Percentiles rank a stretch among this genome's conserved stretches.
Conservation (phyloP, 64 coral and sea anemone genomes). For the Stylophora pistillata region DNA sequence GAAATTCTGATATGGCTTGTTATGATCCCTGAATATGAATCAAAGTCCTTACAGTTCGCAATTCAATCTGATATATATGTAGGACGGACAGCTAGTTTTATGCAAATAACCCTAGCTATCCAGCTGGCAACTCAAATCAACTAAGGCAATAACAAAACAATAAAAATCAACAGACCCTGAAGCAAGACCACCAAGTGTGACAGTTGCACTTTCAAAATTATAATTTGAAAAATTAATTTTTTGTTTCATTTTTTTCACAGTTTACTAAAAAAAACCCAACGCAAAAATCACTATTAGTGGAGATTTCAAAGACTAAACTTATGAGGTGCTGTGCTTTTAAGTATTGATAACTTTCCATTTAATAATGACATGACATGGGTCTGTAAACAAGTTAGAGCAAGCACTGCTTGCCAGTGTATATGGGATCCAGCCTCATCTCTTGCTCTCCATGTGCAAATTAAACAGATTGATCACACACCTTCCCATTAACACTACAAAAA, state of each 20-base stretch:
- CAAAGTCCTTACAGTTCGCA: background rate
- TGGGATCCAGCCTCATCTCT: slow-evolving; percentile 35
- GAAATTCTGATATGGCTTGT: slow-evolving; percentile 5
- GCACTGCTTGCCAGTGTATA: slow-evolving; percentile 29
- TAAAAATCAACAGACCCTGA: too few relatives aligned
- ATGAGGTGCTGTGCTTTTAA: background rate
- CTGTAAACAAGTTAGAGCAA: slow-evolving; percentile 3
- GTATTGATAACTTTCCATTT: background rate
- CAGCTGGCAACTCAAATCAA: background rate
- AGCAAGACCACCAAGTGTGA: background rate
- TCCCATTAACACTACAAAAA: background rate
- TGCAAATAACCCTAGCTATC: background rate
- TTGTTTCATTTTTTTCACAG: background rate
- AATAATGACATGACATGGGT: background rate
- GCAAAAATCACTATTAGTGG: background rate
- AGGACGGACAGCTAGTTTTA: background rate
- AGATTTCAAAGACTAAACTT: background rate
- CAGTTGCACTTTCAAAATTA: background rate
- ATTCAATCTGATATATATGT: slow-evolving; percentile 2
- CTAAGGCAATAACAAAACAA: too few relatives aligned
- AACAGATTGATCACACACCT: background rate
- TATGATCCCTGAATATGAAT: background rate
- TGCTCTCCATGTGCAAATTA: slow-evolving; percentile 9
- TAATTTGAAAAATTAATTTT: background rate
- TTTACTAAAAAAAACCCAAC: background rate